Evolutionary conservation across 1,140 invertebrate species (phyloP), one percentile per base, ranked within the genome.

Genomic region (Penaeus japonicus): DNA sequence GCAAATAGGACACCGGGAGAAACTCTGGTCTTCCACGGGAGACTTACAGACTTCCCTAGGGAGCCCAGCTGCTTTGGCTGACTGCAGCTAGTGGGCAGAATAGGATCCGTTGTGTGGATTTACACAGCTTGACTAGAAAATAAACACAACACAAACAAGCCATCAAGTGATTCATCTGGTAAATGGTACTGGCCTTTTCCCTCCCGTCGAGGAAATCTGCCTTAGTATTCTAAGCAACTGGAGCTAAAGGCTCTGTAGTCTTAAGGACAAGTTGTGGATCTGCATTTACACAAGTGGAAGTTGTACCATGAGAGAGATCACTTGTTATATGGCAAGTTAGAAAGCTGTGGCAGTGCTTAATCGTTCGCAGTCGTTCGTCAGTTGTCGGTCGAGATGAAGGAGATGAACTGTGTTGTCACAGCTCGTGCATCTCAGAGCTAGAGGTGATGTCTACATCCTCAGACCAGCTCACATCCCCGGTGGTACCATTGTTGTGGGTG

Each of bases 391-490:
- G 80, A 65, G 80, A 83, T 27, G 80, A 65, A 83, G 80, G 57
- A 83, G 80, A 32, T 83, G n/a, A 65, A 59, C 80, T 65, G 57
- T 12, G 35, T n/a, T 35, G 54, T 55, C 65, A 75, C 65, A 75
- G 59, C 65, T 88, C 86, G 70, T 88, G 86, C 62, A 84, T 75
- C 70, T 88, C 86, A 7, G 86, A 88, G 70, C 80, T 83, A 4
- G 86, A 88, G 27, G 86, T 88, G 47, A 88, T 78, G 47, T 88
- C 85, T 59, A 81, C 85, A 65, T 87, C 86, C 65, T 88, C 86
- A 77, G 86, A 88, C 86, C 86, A 88, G 80, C 86, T 88, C 30
- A 84, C 80, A 83, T 88, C 86, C 32, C 39, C 54, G 54, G 70
- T 73, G 55, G 54, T 81, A 32, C 65, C 62, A 12, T 88, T 81